Evolutionary conservation across 2,888 invertebrate species (phyloP), one percentile per base, ranked within the genome.

Genomic region (Latheticus oryzae): DNA sequence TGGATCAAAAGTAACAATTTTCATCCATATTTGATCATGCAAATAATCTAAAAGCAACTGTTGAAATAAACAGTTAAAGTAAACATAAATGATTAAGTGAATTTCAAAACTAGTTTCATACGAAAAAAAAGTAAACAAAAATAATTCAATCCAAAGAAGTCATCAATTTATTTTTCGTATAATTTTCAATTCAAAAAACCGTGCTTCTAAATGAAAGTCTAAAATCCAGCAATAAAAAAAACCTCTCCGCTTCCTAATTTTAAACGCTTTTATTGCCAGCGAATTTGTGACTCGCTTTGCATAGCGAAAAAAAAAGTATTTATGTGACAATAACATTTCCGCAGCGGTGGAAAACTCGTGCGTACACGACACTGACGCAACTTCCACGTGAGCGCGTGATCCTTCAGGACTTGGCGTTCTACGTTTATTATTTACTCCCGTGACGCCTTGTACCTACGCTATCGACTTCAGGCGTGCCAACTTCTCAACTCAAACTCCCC

Each of bases 401-500:
- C 2, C 45, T 45, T 21, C 24, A 38, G 9, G 4, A 13, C 28
- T 28, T 26, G 42, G 12, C 42, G 42, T 26, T 28, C 26, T 17
- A 15, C 30, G 30, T 45, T 45, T 45, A 45, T 45, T 45, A 45
- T 45, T 45, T 45, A 45, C 32, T 30, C 45, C 45, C 45, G 32
- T 32, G 42, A 42, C 42, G 40, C 28, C 15, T 15, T 17, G 11
- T 45, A 30, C 45, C 45, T 45, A 45, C 45, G 45, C 45, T 11
- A 32, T 45, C 30, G 45, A 19, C 12, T 45, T 21, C 16, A 11
- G 17, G 30, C 45, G 30, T 30, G 45, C 45, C 45, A 45, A 45
- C 19, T 45, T 17, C 30, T 45, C 45, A 26, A 42, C 26, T 42
- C 28, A 21, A 45, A 45, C 21, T 9, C 30, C 40, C 28, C 30